Base-by-base conservation (phyloP, 1,140 invertebrate species). In the Drosophila baimaii region DNA sequence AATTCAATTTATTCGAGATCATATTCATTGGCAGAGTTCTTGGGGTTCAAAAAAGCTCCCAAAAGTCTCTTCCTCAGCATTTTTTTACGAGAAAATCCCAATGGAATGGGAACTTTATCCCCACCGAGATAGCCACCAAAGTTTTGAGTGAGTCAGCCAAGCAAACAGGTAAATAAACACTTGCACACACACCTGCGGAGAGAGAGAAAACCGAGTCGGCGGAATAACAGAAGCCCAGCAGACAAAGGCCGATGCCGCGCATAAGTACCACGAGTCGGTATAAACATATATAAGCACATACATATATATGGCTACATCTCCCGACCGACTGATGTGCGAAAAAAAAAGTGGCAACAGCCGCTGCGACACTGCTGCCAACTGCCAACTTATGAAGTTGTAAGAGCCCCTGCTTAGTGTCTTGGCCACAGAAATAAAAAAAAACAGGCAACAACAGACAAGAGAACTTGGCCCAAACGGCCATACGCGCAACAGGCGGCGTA, bases 371-470 rank as follows among this genome's bases (percentile, higher is more conserved):
- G 57, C 52, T 35, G 54, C 47, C 76, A 77, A 77, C 77, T 84
- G 55, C 44, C 76, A 81, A 77, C 81, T 84, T 84, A 85, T 85
- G 58, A 77, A 84, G 81, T 85, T 85, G 81, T 84, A 69, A 84
- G 61, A 85, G 78, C 62, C 76, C 57, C 37, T 52, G 57, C 81
- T 79, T 66, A 80, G 77, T 66, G 66, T 68, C 83, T 86, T 79
- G 84, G 80, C 83, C 83, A 83, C 77, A 70, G 63, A 52, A 35
- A n/a, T 19, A 25, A 29, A 4, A 33, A n/a, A 55, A 35, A 46
- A 10, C 37, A 33, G 4, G 6, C 9, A 49, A 7, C 27, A 62
- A 27, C n/a, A 27, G 21, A 47, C 46, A 12, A 58, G 17, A 47
- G 23, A 63, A 64, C 44, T 43, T 82, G 79, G 80, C 73, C 79